Evolutionary conservation across 2,888 invertebrate genomes (phyloP).

Genomic region (Phalangium opilio): DNA sequence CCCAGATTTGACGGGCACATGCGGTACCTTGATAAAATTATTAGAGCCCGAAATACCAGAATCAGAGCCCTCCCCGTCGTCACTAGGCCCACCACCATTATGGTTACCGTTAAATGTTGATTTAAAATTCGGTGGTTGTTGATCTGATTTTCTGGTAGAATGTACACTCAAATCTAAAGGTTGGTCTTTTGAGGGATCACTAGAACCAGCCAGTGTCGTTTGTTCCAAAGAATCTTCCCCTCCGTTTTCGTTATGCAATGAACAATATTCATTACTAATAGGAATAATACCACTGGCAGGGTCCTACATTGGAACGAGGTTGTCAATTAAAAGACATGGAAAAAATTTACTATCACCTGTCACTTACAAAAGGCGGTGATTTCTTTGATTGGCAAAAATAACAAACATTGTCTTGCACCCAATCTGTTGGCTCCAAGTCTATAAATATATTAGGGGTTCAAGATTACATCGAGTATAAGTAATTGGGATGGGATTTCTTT

Average conservation of each 20-base stretch:
- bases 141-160: conserved; percentile 9
- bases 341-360: neutral
- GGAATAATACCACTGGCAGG: conserved; percentile 17
- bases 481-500: too few species aligned
- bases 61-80: neutral
- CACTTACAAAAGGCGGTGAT: conserved; percentile 18
- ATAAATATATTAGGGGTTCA: conserved; percentile 1
- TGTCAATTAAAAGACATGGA: neutral
- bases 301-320: conserved; percentile 4
- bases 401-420: conserved; percentile 21
- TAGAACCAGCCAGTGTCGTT: too few species aligned
- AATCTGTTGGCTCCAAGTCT: conserved; percentile 20
- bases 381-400: conserved; percentile 21
- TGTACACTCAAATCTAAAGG: conserved; percentile 23
- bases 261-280: conserved; percentile 10
- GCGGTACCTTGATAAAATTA: conserved; percentile 22
- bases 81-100: conserved; percentile 1
- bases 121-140: neutral
- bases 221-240: too few species aligned
- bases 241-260: conserved; percentile 3
- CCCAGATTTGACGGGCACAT: conserved; percentile 20
- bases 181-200: conserved; percentile 16
- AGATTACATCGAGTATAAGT: too few species aligned
- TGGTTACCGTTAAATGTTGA: conserved; percentile 1
- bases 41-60: conserved; percentile 8